A percentile compares a stretch with the other conserved stretches of the same genome.
These are phyloP conservation scores for Camponotus vicinus DNA, from an alignment of 1,140 invertebrate genomes.

Conservation along the genomic window DNA sequence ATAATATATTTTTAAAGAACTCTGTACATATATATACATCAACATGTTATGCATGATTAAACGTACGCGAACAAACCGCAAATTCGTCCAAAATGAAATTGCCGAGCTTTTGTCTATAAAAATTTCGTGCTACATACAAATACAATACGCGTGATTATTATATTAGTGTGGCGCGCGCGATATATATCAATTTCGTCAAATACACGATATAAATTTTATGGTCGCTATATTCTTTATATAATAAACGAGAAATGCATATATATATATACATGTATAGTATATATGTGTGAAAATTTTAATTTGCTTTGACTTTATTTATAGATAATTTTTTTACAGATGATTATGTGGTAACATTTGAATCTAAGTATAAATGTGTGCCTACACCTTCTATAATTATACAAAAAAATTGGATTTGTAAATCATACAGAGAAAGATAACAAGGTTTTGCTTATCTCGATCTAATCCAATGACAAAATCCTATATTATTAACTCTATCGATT, in stretches of 20 bases:
- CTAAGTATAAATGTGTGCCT: slow-evolving; percentile 27
- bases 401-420: background rate
- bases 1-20: slow-evolving; percentile 80
- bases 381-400: background rate
- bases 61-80: slow-evolving; percentile 52
- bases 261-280: background rate
- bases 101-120: slow-evolving; percentile 83
- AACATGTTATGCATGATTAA: slow-evolving; percentile 63
- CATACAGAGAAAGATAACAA: background rate
- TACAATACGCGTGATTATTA: slow-evolving; percentile 39
- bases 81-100: slow-evolving; percentile 83
- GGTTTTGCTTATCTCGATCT: background rate
- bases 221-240: slow-evolving; percentile 83
- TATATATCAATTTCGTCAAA: slow-evolving; percentile 30
- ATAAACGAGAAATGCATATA: slow-evolving; percentile 76
- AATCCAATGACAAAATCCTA: background rate
- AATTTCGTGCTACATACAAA: slow-evolving; percentile 25
- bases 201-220: slow-evolving; percentile 80
- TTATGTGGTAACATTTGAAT: slow-evolving; percentile 40
- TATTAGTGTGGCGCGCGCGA: slow-evolving; percentile 38
- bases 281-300: background rate
- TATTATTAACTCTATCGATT: background rate
- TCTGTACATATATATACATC: slow-evolving; percentile 77
- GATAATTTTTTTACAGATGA: slow-evolving; percentile 70
- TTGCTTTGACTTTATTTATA: slow-evolving; percentile 56